Evolutionary conservation across 1,140 invertebrate species (phyloP), one percentile per base, ranked within the genome.

Genomic region (Caenorhabditis latens): DNA sequence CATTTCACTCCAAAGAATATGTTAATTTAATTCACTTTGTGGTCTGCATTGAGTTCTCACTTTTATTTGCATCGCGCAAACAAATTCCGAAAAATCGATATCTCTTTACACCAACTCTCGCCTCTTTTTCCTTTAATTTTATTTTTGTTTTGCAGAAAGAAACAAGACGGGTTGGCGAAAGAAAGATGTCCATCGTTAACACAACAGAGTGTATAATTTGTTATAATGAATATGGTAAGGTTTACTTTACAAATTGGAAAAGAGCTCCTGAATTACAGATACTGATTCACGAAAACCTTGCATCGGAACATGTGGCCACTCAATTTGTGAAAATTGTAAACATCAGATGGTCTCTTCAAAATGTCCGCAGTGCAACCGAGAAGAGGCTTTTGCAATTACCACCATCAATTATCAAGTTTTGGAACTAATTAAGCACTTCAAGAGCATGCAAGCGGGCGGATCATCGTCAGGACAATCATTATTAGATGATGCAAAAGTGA

Each of bases 371-470:
- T 79, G 71, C 71, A 79, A 79, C 14, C 71, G 71, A 79, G 71
- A 79, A 50, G 71, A 79, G 50, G 71, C 71, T 5, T 79, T 79
- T 14, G 71, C 71, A 79, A 79, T 79, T 9, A 79, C 71, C 5
- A 79, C 71, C 1, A 79, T 79, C 19, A 79, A 79, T 50, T 79
- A 79, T 79, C 71, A 79, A 79, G 71, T 79, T 48, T 53, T 79
- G 50, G 71, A 79, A 11, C n/a, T 79, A 46, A 79, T 79, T 13
- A 79, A 79, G 21, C 71, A 79, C 24, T 79, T 79, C 24, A 48
- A 50, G 50, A 50, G 46, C 53, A 50, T 79, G 46, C 40, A 79
- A 50, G n/a, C 32, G 21, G 43, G 71, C 21, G 46, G n/a, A 79
- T 48, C 46, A 32, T 48, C 71, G 4, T 13, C 8, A 1, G 5